Evolutionary conservation across 2,888 invertebrate genomes (phyloP).

Genomic region (Zelleria hepariella): DNA sequence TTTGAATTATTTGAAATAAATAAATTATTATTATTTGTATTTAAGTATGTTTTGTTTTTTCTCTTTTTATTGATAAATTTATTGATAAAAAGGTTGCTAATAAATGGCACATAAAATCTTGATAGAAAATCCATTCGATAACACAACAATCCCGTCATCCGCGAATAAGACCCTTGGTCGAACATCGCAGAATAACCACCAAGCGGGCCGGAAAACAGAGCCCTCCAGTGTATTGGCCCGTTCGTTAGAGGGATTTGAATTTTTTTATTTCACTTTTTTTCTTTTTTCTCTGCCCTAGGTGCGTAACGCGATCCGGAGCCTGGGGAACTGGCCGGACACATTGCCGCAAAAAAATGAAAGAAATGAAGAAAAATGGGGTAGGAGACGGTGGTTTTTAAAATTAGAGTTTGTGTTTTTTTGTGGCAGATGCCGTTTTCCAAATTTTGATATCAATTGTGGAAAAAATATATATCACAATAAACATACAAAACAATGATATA

Average conservation of each 20-base stretch:
- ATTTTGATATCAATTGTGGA: not conserved
- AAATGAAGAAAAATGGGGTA: constrained; percentile 25
- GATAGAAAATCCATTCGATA: not conserved
- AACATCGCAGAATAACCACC: constrained; percentile 41
- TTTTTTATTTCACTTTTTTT: constrained; percentile 27
- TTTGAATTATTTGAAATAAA: too few relatives aligned
- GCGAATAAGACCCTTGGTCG: constrained; percentile 23
- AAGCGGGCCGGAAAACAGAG: constrained; percentile 48
- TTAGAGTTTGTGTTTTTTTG: not conserved
- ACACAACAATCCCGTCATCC: not conserved
- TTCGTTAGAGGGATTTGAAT: constrained; percentile 68
- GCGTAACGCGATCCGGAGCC: constrained; percentile 51
- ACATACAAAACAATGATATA: too few relatives aligned
- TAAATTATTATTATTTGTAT: too few relatives aligned
- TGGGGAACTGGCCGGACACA: constrained; percentile 51
- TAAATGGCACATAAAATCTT: not conserved
- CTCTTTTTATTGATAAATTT: too few relatives aligned
- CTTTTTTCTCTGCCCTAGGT: constrained; percentile 45
- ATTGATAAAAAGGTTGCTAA: too few relatives aligned
- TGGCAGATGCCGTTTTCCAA: not conserved
- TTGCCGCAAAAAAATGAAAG: constrained; percentile 49
- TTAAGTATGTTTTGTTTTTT: too few relatives aligned
- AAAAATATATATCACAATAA: too few relatives aligned
- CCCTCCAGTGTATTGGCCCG: constrained; percentile 59
- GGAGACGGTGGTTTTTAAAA: not conserved